Evolutionary conservation across 1,140 invertebrate genomes (phyloP), one percentile per base, ranked within the genome.

Genomic region (Hormaphis cornu): DNA sequence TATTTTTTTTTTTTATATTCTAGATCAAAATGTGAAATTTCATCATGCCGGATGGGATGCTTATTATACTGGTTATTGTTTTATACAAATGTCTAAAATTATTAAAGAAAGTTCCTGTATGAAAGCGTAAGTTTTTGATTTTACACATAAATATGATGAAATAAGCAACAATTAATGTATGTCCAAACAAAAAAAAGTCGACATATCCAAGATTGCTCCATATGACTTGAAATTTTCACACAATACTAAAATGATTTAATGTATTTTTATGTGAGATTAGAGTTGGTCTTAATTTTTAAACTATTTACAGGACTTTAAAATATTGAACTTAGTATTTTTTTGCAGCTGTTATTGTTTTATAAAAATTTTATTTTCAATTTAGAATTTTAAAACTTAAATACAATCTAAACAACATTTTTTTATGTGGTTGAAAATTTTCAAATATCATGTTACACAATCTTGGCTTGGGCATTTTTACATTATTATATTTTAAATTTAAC

Each of bases 11-110:
- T 28, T 30, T 30, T 48, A 50, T 22, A 48, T 50, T 63, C 2
- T 16, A 66, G 61, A 12, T 9, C 12, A 35, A 22, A 5, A 22
- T 22, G 33, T 66, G 61, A 33, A 66, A 66, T 35, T 48, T 4
- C 61, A 66, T 10, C 44, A 66, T 66, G 61, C 61, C 9, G 61
- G 61, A 9, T 66, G 61, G 61, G 61, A 66, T 50, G 61, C 61
- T 12, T 66, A 66, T n/a, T 66, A 50, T 16, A 66, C 61, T 9
- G 61, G 61, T 22, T 66, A 50, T 66, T 66, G 61, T 50, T 66
- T 66, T 66, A 3, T 50, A 18, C 48, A 48, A 66, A 66, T 66
- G n/a, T 33, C 50, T 22, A 12, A 66, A n/a, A 50, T 66, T 16
- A 66, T 46, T 24, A 66, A 66, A 50, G 50, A 20, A 1, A n/a